These are phyloP conservation scores for Caenorhabditis sp. DNA, from an alignment of 2,888 invertebrate genomes.

Conservation along the genomic window DNA sequence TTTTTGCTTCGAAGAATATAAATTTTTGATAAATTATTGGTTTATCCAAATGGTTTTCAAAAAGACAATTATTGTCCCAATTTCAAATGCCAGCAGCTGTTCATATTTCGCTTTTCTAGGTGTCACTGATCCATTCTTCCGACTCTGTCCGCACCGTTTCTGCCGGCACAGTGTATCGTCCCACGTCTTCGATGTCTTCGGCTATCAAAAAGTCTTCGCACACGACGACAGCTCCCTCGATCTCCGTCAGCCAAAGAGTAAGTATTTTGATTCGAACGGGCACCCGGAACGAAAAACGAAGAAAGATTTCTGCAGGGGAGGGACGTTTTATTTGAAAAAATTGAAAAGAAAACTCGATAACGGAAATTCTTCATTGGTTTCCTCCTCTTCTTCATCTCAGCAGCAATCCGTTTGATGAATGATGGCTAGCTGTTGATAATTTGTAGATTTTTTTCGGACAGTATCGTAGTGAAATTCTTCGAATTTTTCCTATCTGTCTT, in stretches of 20 bases:
- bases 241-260: constrained; percentile 35
- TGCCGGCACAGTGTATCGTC: constrained; percentile 35
- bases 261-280: constrained; percentile 13
- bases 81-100: not conserved
- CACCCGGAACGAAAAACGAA: constrained; percentile 26
- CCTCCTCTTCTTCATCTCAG: not conserved
- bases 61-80: not conserved
- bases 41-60: too few relatives aligned
- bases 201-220: constrained; percentile 26
- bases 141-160: constrained; percentile 59
- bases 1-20: too few relatives aligned
- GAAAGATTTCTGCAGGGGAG: not conserved
- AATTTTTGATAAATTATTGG: too few relatives aligned
- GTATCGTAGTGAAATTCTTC: constrained; percentile 42
- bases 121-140: constrained; percentile 68
- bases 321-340: constrained; percentile 24
- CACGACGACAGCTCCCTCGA: constrained; percentile 33
- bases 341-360: constrained; percentile 50
- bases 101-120: constrained; percentile 52
- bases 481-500: constrained; percentile 30
- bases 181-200: constrained; percentile 40
- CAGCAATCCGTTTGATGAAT: constrained; percentile 57
- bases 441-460: constrained; percentile 50
- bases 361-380: constrained; percentile 30
- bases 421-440: constrained; percentile 48